Evolutionary conservation across 2,797 vertebrate genomes (phyloP), one percentile per base, ranked within the genome.

Genomic region (Enteromius argenteus): DNA sequence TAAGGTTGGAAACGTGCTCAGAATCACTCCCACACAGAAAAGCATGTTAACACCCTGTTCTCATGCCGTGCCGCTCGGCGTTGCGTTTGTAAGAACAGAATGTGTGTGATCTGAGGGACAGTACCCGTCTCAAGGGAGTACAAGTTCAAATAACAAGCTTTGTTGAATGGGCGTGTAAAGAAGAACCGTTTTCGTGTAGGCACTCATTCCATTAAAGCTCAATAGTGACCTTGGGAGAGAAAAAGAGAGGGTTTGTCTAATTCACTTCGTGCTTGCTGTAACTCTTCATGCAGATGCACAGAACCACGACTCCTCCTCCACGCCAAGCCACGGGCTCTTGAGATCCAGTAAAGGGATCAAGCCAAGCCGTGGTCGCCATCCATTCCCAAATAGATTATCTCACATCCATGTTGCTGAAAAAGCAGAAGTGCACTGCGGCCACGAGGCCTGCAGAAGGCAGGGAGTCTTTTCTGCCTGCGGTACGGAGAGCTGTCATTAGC

Each of bases 401-500:
- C 89, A 90, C 91, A 90, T 90, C 90, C 88, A 89, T 68, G 39
- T 90, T 93, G 92, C 91, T 86, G 79, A 87, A 79, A 60, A 71
- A 76, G 74, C 79, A 77, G 86, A 86, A 84, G 73, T 82, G 86
- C 49, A 4, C 73, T 81, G 53, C n/a, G 42, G 79, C 86, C 71
- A 35, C 39, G 73, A 76, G 74, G 77, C 84, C 53, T 73, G 27
- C 27, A 75, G 49, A 53, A 84, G 81, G 73, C 80, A 19, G 56
- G 67, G 83, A 87, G 75, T 77, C 83, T 88, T 81, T 81, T 86
- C 80, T 3, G 81, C 71, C 86, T 86, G 93, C 88, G 93, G 93
- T 88, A 81, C 21, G 86, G 88, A 95, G 90, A 90, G 91, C 88
- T 95, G 93, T 94, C 92, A 95, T 95, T 95, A 95, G 90, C 85